Percentiles rank a stretch among this genome's conserved stretches.
These are phyloP conservation scores for Alectoris magna DNA, from an alignment of 2,797 vertebrate species.

Conservation along the genomic window DNA sequence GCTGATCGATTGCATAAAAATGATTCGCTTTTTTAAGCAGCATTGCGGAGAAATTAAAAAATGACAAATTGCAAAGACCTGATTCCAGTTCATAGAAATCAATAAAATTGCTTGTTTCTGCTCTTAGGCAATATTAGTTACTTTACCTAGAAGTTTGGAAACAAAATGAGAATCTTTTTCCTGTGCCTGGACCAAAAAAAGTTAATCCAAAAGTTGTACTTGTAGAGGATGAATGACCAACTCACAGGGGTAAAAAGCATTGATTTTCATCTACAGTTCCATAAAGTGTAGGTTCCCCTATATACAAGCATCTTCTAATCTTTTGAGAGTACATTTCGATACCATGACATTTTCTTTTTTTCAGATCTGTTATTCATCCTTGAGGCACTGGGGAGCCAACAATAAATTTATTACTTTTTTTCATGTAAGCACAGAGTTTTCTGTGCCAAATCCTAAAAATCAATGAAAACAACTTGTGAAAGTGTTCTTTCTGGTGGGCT, in stretches of 20 bases:
- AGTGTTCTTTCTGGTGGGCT: background rate
- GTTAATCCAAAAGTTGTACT: background rate
- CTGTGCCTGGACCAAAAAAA: background rate
- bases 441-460: background rate
- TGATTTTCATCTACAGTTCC: background rate
- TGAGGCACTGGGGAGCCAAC: background rate
- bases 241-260: background rate
- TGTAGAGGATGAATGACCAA: background rate
- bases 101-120: background rate
- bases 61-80: background rate
- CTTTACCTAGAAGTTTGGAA: background rate
- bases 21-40: background rate
- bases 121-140: background rate
- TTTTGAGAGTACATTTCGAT: background rate
- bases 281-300: background rate
- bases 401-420: background rate
- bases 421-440: background rate
- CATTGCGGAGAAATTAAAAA: background rate
- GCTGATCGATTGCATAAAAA: background rate
- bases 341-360: background rate
- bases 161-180: background rate
- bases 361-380: background rate
- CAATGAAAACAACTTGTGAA: background rate
- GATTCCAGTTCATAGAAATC: background rate
- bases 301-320: background rate